Conservation (phyloP, 35 echinoderm and acorn worm species). For the Anneissia japonica region DNA sequence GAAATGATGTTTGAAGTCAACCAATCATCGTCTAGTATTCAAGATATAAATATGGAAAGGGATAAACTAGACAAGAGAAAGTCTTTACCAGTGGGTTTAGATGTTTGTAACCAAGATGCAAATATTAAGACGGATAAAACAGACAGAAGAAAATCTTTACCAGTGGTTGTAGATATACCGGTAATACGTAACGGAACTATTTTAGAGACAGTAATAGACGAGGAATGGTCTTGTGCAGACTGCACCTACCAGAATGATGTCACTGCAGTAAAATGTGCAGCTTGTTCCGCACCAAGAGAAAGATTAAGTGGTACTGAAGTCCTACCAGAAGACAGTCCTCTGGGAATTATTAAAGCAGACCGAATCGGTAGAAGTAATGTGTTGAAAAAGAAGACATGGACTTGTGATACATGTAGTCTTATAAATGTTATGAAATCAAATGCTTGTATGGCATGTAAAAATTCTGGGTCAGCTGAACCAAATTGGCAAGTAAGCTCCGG, state of each 20-base stretch:
- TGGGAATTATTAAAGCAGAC: too few relatives aligned
- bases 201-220: too few relatives aligned
- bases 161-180: too few relatives aligned
- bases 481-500: neutral
- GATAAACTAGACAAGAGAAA: too few relatives aligned
- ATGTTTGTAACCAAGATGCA: too few relatives aligned
- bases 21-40: too few relatives aligned
- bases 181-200: too few relatives aligned
- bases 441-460: conserved; percentile 21
- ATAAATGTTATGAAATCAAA: conserved; percentile 2
- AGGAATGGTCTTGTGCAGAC: neutral
- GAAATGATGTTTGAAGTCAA: too few relatives aligned
- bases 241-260: neutral
- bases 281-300: neutral
- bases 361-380: neutral
- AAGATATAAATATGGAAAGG: too few relatives aligned
- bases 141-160: too few relatives aligned
- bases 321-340: neutral
- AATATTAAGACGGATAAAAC: too few relatives aligned
- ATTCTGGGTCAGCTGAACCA: neutral
- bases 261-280: neutral
- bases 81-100: too few relatives aligned
- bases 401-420: conserved; percentile 15
- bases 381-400: conserved; percentile 8
- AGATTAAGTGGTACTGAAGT: neutral